A percentile compares a stretch with the other conserved stretches of the same genome.
Conservation (phyloP, 2,888 invertebrate genomes). For the Platycheirus albimanus region DNA sequence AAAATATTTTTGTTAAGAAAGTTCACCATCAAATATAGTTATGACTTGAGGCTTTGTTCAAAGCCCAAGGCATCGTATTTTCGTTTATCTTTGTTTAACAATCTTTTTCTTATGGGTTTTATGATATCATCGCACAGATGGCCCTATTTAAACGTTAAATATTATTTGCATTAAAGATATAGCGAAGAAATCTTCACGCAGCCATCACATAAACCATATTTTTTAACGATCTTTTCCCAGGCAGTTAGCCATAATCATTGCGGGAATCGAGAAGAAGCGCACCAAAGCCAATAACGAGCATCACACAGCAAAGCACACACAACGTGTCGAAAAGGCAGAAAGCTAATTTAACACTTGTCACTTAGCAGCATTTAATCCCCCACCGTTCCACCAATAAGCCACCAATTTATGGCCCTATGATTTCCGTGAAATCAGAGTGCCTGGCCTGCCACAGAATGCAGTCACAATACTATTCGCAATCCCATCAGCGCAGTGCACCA, state of each 20-base stretch:
- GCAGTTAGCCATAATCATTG: conserved; percentile 66
- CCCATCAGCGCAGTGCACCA: conserved; percentile 26
- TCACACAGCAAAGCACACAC: conserved; percentile 34
- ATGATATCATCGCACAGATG: neutral
- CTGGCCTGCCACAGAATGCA: conserved; percentile 50
- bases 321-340: conserved; percentile 76
- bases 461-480: conserved; percentile 59
- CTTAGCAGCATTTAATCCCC: conserved; percentile 74
- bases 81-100: too few species aligned
- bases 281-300: conserved; percentile 39
- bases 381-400: conserved; percentile 76
- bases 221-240: conserved; percentile 54
- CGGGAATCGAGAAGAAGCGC: conserved; percentile 29
- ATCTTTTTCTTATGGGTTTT: too few species aligned
- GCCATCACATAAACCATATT: conserved; percentile 46
- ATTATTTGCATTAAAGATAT: neutral
- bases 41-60: too few species aligned
- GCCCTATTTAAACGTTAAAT: neutral
- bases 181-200: conserved; percentile 22
- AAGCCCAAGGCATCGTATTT: too few species aligned
- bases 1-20: too few species aligned
- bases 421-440: conserved; percentile 73
- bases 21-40: too few species aligned
- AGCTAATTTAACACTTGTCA: conserved; percentile 77
- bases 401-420: conserved; percentile 76